A percentile compares a stretch with the other conserved stretches of the same genome.
phyloP scores from a whole-genome alignment of 1,140 invertebrate genomes.

The Spodoptera litura region DNA sequence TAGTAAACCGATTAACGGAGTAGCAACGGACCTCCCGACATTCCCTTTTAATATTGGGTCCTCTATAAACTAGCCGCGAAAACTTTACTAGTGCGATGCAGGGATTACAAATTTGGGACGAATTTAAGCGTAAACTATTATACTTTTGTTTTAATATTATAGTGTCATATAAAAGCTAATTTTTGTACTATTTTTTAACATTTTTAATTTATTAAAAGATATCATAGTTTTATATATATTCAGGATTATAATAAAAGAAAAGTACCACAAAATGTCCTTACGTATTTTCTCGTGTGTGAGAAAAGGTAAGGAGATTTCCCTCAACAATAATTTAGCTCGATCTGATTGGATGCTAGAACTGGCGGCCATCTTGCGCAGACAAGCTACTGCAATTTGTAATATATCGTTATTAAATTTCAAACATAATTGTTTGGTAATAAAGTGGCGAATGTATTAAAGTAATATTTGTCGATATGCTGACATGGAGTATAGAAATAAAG shows the following conservation, averaged over 20 bases:
- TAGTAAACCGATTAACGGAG: conserved; percentile 1
- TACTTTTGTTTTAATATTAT: not conserved
- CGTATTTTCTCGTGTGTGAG: not conserved
- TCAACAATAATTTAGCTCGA: not conserved
- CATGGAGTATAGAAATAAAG: too few species aligned
- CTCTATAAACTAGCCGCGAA: too few species aligned
- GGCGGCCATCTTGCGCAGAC: too few species aligned
- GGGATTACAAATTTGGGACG: not conserved
- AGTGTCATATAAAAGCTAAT: not conserved
- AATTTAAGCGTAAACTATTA: not conserved
- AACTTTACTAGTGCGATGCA: not conserved
- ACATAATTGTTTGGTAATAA: too few species aligned
- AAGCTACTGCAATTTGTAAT: too few species aligned
- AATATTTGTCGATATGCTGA: too few species aligned
- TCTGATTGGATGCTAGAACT: not conserved
- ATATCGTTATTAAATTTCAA: too few species aligned
- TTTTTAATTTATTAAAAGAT: not conserved
- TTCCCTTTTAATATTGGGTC: too few species aligned
- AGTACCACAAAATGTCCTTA: not conserved
- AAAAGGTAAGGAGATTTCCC: not conserved
- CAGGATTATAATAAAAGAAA: not conserved
- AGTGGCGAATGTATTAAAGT: too few species aligned
- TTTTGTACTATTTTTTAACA: not conserved
- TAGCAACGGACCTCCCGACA: conserved; percentile 7
- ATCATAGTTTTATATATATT: not conserved